Evolutionary conservation across 2,113 vertebrate genomes (phyloP), one percentile per base, ranked within the genome.

Genomic region (Microtus richardsoni): DNA sequence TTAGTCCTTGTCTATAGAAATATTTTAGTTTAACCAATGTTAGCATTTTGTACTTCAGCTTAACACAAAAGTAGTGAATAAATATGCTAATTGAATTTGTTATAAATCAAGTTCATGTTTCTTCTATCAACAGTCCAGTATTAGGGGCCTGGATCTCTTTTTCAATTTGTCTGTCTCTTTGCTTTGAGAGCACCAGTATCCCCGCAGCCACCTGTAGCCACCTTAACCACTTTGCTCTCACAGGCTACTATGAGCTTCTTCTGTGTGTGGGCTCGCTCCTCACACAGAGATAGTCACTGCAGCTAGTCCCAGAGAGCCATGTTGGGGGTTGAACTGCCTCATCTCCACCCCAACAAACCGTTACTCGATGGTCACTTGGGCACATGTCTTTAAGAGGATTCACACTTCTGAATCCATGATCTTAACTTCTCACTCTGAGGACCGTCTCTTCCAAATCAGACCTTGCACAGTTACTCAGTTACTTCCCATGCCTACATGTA

Each of bases 21-120:
- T 39, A 78, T 60, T 93, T 74, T 77, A 41, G 21, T 89, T 91
- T 93, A 74, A 39, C 75, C 13, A 66, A 28, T 60, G n/a, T 41
- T 28, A 79, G 7, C 12, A 80, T 64, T 80, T 91, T 85, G 47
- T 26, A 58, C 4, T 14, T 71, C 36, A 94, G 70, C 2, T 92
- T 44, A 82, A 52, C 14, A 47, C 68, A 88, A 33, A 47, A 89
- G 19, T 83, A 47, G 7, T 24, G 3, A 94, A 88, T n/a, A 88
- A 90, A 86, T 66, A 92, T 14, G 2, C 88, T 96, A 60, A 85
- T 90, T 80, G 89, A 89, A 71, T 87, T 73, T 87, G 88, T 80
- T 93, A 82, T 49, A 26, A 75, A 84, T 87, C 28, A 79, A 68
- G 47, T 66, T 90, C 28, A 4, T 44, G 9, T 41, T 26, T 88